Conservation (phyloP, 2,113 vertebrate species). For the Epinephelus cyanopodus region DNA sequence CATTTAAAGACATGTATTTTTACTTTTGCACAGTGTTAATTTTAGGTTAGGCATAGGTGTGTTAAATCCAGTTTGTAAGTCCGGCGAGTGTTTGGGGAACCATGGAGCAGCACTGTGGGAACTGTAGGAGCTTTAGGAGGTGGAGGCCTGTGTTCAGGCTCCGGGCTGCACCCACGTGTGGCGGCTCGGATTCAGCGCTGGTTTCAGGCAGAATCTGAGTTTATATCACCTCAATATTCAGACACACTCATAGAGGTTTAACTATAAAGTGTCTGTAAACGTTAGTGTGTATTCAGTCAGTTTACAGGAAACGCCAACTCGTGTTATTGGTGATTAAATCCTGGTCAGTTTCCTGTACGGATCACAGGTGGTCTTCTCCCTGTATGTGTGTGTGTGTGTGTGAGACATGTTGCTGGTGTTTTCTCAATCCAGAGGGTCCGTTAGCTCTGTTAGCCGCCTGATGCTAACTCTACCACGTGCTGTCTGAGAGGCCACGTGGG, state of each 20-base stretch:
- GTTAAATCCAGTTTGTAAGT: too few relatives aligned
- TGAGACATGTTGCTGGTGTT: background rate
- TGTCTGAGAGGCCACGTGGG: slow-evolving; percentile 37
- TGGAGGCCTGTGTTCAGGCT: background rate
- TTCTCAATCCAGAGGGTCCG: background rate
- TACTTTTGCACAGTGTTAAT: too few relatives aligned
- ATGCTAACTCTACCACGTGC: slow-evolving; percentile 55
- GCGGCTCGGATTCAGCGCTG: too few relatives aligned
- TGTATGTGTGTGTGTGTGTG: too few relatives aligned
- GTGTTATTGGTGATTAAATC: background rate
- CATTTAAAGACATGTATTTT: too few relatives aligned
- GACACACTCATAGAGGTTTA: too few relatives aligned
- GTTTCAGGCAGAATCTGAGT: background rate
- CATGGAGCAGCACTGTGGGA: background rate
- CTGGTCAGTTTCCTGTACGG: too few relatives aligned
- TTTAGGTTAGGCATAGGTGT: rapidly evolving
- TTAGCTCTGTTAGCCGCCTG: slow-evolving; percentile 42
- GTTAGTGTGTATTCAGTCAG: too few relatives aligned
- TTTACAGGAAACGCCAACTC: too few relatives aligned
- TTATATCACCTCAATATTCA: background rate
- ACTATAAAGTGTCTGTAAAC: background rate
- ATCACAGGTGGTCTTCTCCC: rapidly evolving
- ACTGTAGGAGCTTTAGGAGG: background rate
- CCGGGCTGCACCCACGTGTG: background rate
- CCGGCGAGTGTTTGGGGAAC: background rate